Percentiles rank a stretch among this genome's conserved stretches.
Conservation (phyloP, 2,113 vertebrate species). For the Lontra canadensis region DNA sequence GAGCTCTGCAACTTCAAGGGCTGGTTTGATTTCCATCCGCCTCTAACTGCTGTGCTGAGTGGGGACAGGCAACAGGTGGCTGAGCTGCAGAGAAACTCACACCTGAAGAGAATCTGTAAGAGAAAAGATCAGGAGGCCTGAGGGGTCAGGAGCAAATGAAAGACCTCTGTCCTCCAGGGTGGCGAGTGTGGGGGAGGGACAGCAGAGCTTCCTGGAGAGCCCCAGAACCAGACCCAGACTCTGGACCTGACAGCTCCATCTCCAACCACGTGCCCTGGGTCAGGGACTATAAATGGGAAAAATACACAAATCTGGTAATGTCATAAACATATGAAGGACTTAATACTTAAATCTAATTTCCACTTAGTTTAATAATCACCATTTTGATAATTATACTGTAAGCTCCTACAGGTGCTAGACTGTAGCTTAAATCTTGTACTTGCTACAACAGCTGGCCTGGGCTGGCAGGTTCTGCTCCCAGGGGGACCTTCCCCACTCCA, state of each 20-base stretch:
- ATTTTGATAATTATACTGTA: not conserved
- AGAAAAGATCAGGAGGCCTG: not conserved
- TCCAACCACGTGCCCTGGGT: not conserved
- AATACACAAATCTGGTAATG: not conserved
- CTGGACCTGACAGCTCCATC: not conserved
- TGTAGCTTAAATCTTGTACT: not conserved
- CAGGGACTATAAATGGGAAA: not conserved
- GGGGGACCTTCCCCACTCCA: not conserved
- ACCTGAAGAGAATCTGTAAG: not conserved
- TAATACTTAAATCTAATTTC: not conserved
- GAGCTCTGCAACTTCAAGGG: not conserved
- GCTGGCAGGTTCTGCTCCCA: not conserved
- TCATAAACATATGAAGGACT: not conserved
- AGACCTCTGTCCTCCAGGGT: not conserved
- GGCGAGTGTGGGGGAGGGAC: rapidly evolving
- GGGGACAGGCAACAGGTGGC: not conserved
- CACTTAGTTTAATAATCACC: not conserved
- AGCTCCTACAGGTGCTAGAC: no score
- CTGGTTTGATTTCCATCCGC: not conserved
- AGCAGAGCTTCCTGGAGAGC: not conserved
- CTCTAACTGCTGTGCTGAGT: not conserved
- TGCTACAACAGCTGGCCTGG: rapidly evolving
- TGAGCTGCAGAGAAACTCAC: not conserved
- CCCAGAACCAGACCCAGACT: not conserved
- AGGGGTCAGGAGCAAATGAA: not conserved